Evolutionary conservation across 2,113 vertebrate genomes (phyloP).

Genomic region (Deroptyus accipitrinus): DNA sequence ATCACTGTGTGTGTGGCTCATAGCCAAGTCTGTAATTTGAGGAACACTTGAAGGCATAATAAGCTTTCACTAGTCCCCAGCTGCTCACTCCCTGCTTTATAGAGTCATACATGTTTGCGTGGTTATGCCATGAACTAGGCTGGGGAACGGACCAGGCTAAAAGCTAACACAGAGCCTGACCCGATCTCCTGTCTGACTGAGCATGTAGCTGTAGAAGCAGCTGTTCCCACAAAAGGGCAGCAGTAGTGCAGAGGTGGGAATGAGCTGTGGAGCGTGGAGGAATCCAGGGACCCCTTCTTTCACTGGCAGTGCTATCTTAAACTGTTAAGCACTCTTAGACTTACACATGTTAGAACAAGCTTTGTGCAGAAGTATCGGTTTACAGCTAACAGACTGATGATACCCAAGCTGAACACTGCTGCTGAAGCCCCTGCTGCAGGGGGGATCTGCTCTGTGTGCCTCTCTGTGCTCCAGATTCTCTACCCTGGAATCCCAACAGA

Average conservation of each 20-base stretch:
- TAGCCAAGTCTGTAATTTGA: conserved; percentile 19
- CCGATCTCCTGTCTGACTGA: fast-evolving
- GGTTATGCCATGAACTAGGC: not conserved
- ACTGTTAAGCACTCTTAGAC: not conserved
- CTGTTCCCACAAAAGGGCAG: not conserved
- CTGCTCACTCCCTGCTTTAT: not conserved
- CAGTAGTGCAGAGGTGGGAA: not conserved
- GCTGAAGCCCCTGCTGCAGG: fast-evolving
- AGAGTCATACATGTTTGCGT: fast-evolving
- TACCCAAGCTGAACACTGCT: not conserved
- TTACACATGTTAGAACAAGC: not conserved
- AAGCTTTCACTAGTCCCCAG: not conserved
- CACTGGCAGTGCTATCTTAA: not conserved
- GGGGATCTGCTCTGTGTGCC: not conserved
- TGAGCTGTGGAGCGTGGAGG: not conserved
- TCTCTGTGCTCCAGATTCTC: not conserved
- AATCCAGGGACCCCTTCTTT: not conserved
- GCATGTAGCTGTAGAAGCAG: not conserved
- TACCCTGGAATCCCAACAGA: not conserved
- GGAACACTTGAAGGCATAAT: not conserved
- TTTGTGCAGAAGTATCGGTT: not conserved
- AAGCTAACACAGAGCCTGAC: not conserved
- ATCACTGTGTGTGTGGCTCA: not conserved
- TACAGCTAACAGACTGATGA: not conserved
- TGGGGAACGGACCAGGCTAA: not conserved